Evolutionary conservation across 2,113 vertebrate species (phyloP), one percentile per base, ranked within the genome.

Genomic region (Ameiurus melas): DNA sequence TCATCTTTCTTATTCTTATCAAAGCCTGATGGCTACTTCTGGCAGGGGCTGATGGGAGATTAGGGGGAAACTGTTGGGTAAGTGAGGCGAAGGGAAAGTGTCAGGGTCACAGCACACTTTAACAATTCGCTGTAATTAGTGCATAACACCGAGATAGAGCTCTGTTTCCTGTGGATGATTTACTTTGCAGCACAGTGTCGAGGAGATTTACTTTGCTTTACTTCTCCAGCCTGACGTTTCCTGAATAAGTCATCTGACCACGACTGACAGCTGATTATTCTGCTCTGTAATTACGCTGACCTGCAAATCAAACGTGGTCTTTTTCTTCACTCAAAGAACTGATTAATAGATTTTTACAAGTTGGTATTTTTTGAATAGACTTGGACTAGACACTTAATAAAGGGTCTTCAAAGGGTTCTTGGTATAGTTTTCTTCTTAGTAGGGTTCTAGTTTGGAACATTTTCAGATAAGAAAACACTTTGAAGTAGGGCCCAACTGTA

Each of bases 41-140:
- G 53, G 66, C 81, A 79, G 53, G 22, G 85, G 19, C 39, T 43
- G 80, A 57, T 82, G 87, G 27, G 81, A 70, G 55, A 66, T 85
- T 25, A 47, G 53, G 85, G 70, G 64, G 77, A 60, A 53, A 55
- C 39, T 58, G 71, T 27, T 64, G 58, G 6, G 73, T 53, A 73
- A 79, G 55, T 19, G 30, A 87, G 83, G 73, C 85, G 66, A 82
- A 86, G 80, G 83, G 85, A 78, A 92, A 89, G 90, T 86, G 90
- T 88, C 85, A 60, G 85, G 87, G 89, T 90, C 89, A 80, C 92
- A 92, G 93, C 93, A 92, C 92, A 89, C 33, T 57, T 36, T 77
- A 62, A 87, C 47, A 16, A 33, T 27, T 9, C 60, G 9, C 22
- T 20, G 82, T 51, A 84, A 78, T 88, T 84, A 88, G 58, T 14